Evolutionary conservation across 2,888 invertebrate genomes (phyloP), one percentile per base, ranked within the genome.

Genomic region (Amiota mariae): DNA sequence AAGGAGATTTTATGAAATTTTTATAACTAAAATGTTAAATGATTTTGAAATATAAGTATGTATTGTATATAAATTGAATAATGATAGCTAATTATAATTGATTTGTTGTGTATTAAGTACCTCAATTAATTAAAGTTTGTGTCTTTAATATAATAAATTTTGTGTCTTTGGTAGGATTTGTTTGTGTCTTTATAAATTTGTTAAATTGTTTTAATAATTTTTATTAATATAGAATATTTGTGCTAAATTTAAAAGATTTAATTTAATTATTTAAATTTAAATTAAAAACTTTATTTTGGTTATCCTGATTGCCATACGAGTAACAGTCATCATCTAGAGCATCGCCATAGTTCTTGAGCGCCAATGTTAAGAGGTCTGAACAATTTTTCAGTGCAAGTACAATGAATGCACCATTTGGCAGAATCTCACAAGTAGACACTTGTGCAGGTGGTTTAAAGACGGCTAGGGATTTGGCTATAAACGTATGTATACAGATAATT

Each of bases 361-460:
- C 92, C 36, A 95, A 91, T 71, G 94, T 94, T 10, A 94, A 90
- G 48, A 95, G 90, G 71, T 93, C 92, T 73, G 92, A 91, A 82
- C 92, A 91, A 85, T 94, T 94, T 79, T 93, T 93, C 59, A 95
- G 86, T 0, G 94, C 94, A 73, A 95, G 88, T 1, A 95, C 92
- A 1, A 95, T 92, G 70, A 93, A 92, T 49, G 92, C 92, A 0
- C 96, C 96, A 72, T 94, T 94, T 13, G 94, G 92, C 11, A 94
- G 92, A 61, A 96, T 92, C 86, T 96, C 95, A 88, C 95, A 95
- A 0, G 95, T 94, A 54, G 93, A 93, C 80, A 96, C 93, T 75
- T 93, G 92, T 66, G 92, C 92, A 64, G 94, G 93, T 1, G 96
- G 95, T 4, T 95, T 95, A 90, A 94, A 96, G 0, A 95, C 95